These are phyloP conservation scores for Asteroscopus sphinx DNA, from an alignment of 2,888 invertebrate genomes.

Conservation along the genomic window DNA sequence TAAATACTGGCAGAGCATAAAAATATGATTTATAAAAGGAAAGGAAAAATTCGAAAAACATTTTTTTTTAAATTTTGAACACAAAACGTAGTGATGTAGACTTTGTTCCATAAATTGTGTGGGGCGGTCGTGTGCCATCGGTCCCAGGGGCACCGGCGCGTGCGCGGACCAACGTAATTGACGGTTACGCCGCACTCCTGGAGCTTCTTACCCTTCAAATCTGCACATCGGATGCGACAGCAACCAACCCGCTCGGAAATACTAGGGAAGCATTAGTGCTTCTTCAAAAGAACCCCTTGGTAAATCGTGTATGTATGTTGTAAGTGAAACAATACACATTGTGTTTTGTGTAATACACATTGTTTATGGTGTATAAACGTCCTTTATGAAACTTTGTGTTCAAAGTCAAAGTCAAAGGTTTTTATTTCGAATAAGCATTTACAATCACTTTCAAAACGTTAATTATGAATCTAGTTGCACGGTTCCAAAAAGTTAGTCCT, in stretches of 20 bases:
- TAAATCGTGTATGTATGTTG: conserved; percentile 12
- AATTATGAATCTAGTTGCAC: no score
- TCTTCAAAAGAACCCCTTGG: conserved; percentile 51
- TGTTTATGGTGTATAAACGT: no score
- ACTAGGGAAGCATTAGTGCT: conserved; percentile 64
- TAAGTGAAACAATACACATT: conserved; percentile 13
- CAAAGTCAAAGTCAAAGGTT: no score
- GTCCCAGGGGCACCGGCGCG: conserved; percentile 82
- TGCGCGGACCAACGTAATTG: conserved; percentile 79
- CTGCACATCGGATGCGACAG: conserved; percentile 82
- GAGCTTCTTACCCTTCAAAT: conserved; percentile 81
- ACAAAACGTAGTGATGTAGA: conserved; percentile 56
- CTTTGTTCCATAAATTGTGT: conserved; percentile 79
- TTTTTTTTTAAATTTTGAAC: conserved; percentile 61
- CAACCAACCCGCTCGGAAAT: conserved; percentile 74
- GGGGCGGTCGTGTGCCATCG: conserved; percentile 79
- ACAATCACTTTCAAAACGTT: no score
- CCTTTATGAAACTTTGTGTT: no score
- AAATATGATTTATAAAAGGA: conserved; percentile 47
- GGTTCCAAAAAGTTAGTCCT: no score
- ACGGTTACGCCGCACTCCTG: conserved; percentile 77
- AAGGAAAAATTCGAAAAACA: conserved; percentile 40
- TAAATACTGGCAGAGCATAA: conserved; percentile 7
- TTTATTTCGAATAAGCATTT: no score
- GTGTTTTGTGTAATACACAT: no score